phyloP scores from a whole-genome alignment of 2,888 invertebrate species.

The Diarsia mendica region DNA sequence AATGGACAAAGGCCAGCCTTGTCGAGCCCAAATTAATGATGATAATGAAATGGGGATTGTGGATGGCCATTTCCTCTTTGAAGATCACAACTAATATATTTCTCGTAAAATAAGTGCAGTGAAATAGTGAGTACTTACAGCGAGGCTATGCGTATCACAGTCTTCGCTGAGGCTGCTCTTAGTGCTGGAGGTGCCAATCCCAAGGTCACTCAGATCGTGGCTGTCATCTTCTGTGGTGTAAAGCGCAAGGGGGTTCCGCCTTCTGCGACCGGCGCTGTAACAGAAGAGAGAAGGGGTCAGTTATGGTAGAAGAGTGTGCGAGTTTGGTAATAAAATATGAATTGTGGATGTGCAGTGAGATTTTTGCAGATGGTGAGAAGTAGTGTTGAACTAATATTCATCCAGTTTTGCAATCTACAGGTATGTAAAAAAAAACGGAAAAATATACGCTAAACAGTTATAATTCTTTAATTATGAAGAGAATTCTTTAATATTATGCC shows the following conservation, averaged over 20 bases:
- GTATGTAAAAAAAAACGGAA: too few relatives aligned
- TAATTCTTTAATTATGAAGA: too few relatives aligned
- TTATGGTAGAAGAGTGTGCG: neutral
- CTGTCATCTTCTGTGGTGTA: constrained; percentile 94
- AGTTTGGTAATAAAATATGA: neutral
- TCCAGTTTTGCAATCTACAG: neutral
- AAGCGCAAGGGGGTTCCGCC: constrained; percentile 91
- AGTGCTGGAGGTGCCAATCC: constrained; percentile 93
- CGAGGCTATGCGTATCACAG: constrained; percentile 91
- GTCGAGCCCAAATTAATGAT: too few relatives aligned
- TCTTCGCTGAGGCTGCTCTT: constrained; percentile 92
- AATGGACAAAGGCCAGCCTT: neutral
- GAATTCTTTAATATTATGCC: too few relatives aligned
- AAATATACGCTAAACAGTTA: too few relatives aligned
- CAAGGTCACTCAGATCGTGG: constrained; percentile 96
- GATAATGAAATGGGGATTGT: too few relatives aligned
- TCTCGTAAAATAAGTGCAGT: too few relatives aligned
- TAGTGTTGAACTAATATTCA: neutral
- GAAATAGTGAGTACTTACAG: constrained; percentile 89
- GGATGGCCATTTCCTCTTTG: too few relatives aligned
- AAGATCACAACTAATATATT: too few relatives aligned
- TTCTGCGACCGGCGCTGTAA: constrained; percentile 87
- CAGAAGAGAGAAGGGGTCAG: constrained; percentile 44
- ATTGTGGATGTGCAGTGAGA: neutral
- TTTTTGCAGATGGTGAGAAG: neutral